phyloP scores from a whole-genome alignment of 2,888 invertebrate species.

The Drosophila falleni region DNA sequence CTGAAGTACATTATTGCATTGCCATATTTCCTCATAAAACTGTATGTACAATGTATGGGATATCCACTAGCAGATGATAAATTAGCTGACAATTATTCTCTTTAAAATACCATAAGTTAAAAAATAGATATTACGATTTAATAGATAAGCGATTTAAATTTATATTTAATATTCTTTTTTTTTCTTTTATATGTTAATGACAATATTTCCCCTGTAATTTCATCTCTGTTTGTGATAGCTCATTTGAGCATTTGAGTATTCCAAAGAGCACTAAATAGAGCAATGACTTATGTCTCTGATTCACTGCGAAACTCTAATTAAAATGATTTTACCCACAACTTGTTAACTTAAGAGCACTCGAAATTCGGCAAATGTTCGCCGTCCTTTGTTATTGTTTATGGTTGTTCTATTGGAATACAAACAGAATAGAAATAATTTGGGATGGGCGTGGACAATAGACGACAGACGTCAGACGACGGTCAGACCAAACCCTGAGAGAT shows the following conservation, averaged over 20 bases:
- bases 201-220: not conserved
- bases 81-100: too few relatives aligned
- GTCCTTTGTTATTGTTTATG: slow-evolving; percentile 38
- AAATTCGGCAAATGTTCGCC: slow-evolving; percentile 5
- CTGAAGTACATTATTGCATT: not conserved
- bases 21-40: too few relatives aligned
- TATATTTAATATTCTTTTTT: too few relatives aligned
- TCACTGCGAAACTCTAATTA: slow-evolving; percentile 19
- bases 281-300: slow-evolving; percentile 32
- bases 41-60: too few relatives aligned
- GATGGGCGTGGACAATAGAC: slow-evolving; percentile 5
- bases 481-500: slow-evolving; percentile 33
- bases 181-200: not conserved
- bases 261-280: slow-evolving; percentile 6
- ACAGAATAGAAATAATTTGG: slow-evolving; percentile 28
- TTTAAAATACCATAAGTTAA: too few relatives aligned
- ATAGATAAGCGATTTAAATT: too few relatives aligned
- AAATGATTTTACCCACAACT: slow-evolving; percentile 9
- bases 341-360: slow-evolving; percentile 16
- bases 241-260: not conserved
- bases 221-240: not conserved
- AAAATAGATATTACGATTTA: too few relatives aligned
- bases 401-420: slow-evolving; percentile 26
- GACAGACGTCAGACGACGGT: slow-evolving; percentile 5
- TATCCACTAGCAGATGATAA: too few relatives aligned